phyloP scores from a whole-genome alignment of 1,140 invertebrate species.

The Ceratoteleas bidentatus region DNA sequence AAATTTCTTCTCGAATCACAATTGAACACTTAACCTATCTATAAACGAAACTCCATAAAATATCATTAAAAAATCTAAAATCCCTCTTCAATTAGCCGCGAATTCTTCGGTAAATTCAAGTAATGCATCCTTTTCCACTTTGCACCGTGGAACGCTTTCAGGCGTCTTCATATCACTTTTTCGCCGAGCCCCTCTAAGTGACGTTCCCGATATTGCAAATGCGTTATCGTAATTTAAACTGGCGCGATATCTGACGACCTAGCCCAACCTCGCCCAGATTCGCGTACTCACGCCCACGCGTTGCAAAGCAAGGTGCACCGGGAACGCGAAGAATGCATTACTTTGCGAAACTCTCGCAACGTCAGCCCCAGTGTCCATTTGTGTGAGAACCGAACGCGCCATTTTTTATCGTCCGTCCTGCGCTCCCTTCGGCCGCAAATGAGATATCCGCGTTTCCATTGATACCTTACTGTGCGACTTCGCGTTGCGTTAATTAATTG shows the following conservation, averaged over 20 bases:
- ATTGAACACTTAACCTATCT: no score
- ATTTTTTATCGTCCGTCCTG: constrained; percentile 8
- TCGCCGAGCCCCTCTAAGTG: no score
- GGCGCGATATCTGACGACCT: constrained; percentile 52
- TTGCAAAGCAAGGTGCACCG: constrained; percentile 58
- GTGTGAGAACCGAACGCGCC: constrained; percentile 46
- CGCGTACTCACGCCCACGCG: constrained; percentile 61
- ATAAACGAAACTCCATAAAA: no score
- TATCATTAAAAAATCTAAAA: no score
- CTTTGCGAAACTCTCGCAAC: constrained; percentile 65
- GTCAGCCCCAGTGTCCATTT: constrained; percentile 31
- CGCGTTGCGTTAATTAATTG: constrained; percentile 40
- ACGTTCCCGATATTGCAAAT: no score
- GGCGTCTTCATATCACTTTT: no score
- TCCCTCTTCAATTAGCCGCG: no score
- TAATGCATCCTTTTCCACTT: no score
- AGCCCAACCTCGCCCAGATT: constrained; percentile 67
- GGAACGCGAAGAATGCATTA: constrained; percentile 63
- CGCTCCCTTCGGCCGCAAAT: constrained; percentile 6
- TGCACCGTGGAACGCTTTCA: no score
- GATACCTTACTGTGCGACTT: constrained; percentile 20
- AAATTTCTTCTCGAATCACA: no score
- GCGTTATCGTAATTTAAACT: background rate
- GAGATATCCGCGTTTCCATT: constrained; percentile 26
- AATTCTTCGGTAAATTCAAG: no score